A percentile compares a stretch with the other conserved stretches of the same genome.
phyloP scores from a whole-genome alignment of 2,888 invertebrate species.

The Phlogophora meticulosa region DNA sequence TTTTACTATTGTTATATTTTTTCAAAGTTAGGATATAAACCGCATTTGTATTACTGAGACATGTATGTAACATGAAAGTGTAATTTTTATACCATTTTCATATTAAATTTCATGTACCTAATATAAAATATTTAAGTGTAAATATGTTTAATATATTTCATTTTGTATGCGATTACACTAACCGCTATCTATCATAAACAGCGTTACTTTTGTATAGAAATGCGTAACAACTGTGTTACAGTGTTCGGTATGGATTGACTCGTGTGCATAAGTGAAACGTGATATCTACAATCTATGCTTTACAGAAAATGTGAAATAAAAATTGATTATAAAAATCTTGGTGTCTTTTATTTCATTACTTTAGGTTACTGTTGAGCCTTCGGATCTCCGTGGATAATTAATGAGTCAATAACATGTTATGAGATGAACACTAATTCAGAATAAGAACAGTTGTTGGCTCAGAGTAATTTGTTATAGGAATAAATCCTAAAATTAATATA shows the following conservation, averaged over 20 bases:
- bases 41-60: constrained; percentile 89
- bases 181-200: constrained; percentile 87
- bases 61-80: constrained; percentile 88
- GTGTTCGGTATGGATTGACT: constrained; percentile 88
- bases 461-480: too few relatives aligned
- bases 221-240: constrained; percentile 82
- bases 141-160: constrained; percentile 88
- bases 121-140: constrained; percentile 87
- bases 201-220: constrained; percentile 88
- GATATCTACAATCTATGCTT: constrained; percentile 91
- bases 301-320: constrained; percentile 90
- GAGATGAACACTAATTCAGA: too few relatives aligned
- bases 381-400: too few relatives aligned
- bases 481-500: too few relatives aligned
- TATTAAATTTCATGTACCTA: constrained; percentile 90
- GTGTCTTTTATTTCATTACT: constrained; percentile 43
- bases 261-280: constrained; percentile 90
- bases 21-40: constrained; percentile 87
- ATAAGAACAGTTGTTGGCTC: too few relatives aligned
- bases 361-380: too few relatives aligned
- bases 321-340: constrained; percentile 83
- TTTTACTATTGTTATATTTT: constrained; percentile 90
- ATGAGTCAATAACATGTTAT: too few relatives aligned
- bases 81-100: constrained; percentile 91
- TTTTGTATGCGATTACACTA: constrained; percentile 89